Base-by-base conservation (phyloP, 2,888 invertebrate species). In the Syrphus vitripennis region DNA sequence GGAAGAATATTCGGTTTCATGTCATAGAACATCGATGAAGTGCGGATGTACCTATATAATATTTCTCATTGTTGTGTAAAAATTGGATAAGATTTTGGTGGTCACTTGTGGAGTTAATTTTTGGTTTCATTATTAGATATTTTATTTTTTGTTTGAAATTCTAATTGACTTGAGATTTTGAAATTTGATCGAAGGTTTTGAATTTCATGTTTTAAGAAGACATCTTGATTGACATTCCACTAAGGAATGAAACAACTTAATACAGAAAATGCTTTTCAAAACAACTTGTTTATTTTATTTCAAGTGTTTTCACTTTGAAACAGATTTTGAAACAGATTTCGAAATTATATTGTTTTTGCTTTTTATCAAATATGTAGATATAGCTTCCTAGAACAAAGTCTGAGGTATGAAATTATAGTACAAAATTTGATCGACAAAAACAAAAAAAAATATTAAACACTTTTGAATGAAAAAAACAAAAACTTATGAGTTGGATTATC, bases 41-140 rank as follows among this genome's bases (percentile, higher is more conserved):
- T 59, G 59, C 59, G 34, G 57, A 16, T 40, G 48, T 24, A n/a
- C n/a, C n/a, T n/a, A 37, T 9, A 19, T 14, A n/a, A 24, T 42
- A n/a, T n/a, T 34, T 45, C 50, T 31, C 24, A 45, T 70, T 76
- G 70, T 53, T n/a, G 14, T 63, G 63, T 26, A 7, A 42, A 72
- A 26, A 10, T 42, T 37, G 53, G 69, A 69, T 34, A 7, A 31
- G 48, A 29, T 50, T n/a, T 57, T 40, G 67, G 74, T 80, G 80
- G 80, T 80, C 75, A 79, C 75, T 83, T 83, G n/a, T n/a, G 79
- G 59, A 70, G 69, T 42, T 31, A 53, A 57, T 55, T 61, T n/a
- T 67, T 74, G 69, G 67, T 45, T 21, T 29, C 14, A 26, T 40
- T 16, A 24, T 16, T 26, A 4, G n/a, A n/a, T n/a, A 16, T 42